phyloP scores from a whole-genome alignment of 64 coral and sea anemone species.

The Montipora efflorescens region DNA sequence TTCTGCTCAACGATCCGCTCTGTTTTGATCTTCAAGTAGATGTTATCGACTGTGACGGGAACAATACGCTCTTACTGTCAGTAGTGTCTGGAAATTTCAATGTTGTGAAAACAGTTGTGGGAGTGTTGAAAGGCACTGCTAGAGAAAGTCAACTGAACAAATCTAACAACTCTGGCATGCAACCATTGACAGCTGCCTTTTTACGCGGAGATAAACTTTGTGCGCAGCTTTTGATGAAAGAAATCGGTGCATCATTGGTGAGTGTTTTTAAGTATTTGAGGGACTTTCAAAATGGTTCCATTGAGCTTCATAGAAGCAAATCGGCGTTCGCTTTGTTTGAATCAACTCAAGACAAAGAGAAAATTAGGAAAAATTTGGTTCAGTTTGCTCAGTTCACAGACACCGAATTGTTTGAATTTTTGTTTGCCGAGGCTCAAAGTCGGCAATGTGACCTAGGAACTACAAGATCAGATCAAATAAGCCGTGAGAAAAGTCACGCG shows the following conservation, averaged over 20 bases:
- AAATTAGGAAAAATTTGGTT: slow-evolving; percentile 40
- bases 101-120: slow-evolving; percentile 59
- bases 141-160: slow-evolving; percentile 53
- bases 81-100: slow-evolving; percentile 75
- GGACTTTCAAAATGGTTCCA: slow-evolving; percentile 8
- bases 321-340: slow-evolving; percentile 21
- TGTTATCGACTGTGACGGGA: slow-evolving; percentile 70
- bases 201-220: slow-evolving; percentile 73
- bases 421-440: slow-evolving; percentile 81
- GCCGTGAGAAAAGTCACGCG: not conserved
- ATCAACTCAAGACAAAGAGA: not conserved
- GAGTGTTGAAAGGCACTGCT: slow-evolving; percentile 28
- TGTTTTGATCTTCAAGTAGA: slow-evolving; percentile 67
- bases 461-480: not conserved
- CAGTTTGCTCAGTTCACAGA: slow-evolving; percentile 55
- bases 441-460: not conserved
- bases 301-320: not conserved
- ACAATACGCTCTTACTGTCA: slow-evolving; percentile 74
- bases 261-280: slow-evolving; percentile 75
- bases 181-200: slow-evolving; percentile 81
- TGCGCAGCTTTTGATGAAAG: slow-evolving; percentile 67
- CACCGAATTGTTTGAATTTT: slow-evolving; percentile 51
- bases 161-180: slow-evolving; percentile 92
- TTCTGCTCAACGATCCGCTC: slow-evolving; percentile 55
- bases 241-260: slow-evolving; percentile 65